Percentiles rank a stretch among this genome's conserved stretches.
phyloP scores from a whole-genome alignment of 2,797 vertebrate species.

The Paratrypauchen microcephalus region DNA sequence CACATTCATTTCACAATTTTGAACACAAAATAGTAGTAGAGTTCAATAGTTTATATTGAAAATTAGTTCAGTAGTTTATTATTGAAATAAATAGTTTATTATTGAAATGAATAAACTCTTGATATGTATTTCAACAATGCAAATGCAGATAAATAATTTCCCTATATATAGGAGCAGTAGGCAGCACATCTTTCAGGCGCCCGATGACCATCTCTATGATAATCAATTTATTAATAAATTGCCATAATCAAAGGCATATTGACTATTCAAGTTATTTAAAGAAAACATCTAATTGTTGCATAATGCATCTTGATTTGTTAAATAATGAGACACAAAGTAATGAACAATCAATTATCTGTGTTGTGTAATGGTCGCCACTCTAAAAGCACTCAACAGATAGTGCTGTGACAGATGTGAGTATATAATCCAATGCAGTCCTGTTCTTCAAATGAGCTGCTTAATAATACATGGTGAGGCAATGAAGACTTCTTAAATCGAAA shows the following conservation, averaged over 20 bases:
- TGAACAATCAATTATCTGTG: conserved; percentile 44
- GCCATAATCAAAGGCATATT: neutral
- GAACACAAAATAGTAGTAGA: neutral
- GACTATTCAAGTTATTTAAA: neutral
- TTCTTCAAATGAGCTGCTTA: conserved; percentile 4
- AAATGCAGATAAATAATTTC: too few species aligned
- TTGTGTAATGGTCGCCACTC: conserved; percentile 46
- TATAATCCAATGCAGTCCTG: conserved; percentile 27
- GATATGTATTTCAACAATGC: neutral
- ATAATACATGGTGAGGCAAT: neutral
- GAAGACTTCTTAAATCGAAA: neutral
- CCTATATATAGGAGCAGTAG: too few species aligned
- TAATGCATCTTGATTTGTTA: conserved; percentile 32
- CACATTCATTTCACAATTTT: neutral
- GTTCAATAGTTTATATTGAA: neutral
- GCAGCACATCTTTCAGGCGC: too few species aligned
- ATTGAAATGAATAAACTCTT: neutral
- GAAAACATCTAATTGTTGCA: conserved; percentile 20
- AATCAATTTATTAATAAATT: too few species aligned
- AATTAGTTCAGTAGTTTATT: too few species aligned
- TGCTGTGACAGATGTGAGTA: conserved; percentile 23
- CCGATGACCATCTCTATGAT: too few species aligned
- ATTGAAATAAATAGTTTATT: too few species aligned
- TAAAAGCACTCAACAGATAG: conserved; percentile 40
- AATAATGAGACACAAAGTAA: conserved; percentile 46